Conservation (phyloP, 2,113 vertebrate genomes). For the Promerops cafer region DNA sequence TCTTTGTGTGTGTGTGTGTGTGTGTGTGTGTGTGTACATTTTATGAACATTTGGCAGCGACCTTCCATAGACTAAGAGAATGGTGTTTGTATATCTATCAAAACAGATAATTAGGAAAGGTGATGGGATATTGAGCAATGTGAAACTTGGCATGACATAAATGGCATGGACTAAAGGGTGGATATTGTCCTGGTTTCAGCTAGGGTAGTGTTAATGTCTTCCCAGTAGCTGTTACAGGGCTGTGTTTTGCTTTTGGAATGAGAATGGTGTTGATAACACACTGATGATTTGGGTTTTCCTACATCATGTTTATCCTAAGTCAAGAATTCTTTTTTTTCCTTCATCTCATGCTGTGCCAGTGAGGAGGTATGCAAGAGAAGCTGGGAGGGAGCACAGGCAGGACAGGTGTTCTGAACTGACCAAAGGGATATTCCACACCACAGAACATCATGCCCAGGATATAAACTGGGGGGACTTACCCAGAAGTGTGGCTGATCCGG, state of each 20-base stretch:
- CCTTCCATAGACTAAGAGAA: background rate
- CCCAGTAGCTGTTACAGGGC: background rate
- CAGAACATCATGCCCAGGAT: background rate
- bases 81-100: background rate
- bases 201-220: background rate
- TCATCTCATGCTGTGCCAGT: background rate
- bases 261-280: background rate
- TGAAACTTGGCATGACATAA: background rate
- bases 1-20: too few relatives aligned
- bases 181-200: background rate
- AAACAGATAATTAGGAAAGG: background rate
- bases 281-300: background rate
- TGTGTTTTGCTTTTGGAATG: background rate
- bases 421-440: background rate
- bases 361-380: too few relatives aligned
- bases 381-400: background rate
- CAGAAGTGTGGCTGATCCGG: background rate
- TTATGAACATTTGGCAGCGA: background rate
- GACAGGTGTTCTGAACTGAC: background rate
- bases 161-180: background rate
- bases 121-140: background rate
- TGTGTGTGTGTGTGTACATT: too few relatives aligned
- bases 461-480: background rate
- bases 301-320: background rate
- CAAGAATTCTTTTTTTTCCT: background rate